These are phyloP conservation scores for Cerastis rubricosa DNA, from an alignment of 2,888 invertebrate genomes.

Conservation along the genomic window DNA sequence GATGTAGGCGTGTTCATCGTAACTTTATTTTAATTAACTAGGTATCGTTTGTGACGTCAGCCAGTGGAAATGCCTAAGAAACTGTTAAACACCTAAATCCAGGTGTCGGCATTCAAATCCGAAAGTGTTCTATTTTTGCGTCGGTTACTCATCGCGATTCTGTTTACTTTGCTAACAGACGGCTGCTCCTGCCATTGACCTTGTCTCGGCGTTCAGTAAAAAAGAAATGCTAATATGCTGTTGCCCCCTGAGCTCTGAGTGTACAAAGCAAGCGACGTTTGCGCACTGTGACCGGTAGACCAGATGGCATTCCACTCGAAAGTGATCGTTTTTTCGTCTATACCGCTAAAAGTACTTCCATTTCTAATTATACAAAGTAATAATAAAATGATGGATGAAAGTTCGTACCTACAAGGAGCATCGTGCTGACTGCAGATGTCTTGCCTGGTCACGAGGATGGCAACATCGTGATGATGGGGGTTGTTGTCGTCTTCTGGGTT, in stretches of 20 bases:
- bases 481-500: conserved; percentile 95
- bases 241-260: conserved; percentile 67
- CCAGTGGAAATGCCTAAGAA: conserved; percentile 61
- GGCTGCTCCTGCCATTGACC: conserved; percentile 88
- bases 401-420: conserved; percentile 89
- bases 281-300: conserved; percentile 33
- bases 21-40: conserved; percentile 37
- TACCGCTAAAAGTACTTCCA: not conserved
- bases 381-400: conserved; percentile 41
- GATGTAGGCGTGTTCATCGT: conserved; percentile 15
- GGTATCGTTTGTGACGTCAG: conserved; percentile 60
- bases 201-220: conserved; percentile 81
- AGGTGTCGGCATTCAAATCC: conserved; percentile 80
- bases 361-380: conserved; percentile 16
- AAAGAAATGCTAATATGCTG: conserved; percentile 75
- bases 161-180: conserved; percentile 86
- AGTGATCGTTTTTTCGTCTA: not conserved
- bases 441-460: conserved; percentile 95
- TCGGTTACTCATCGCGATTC: conserved; percentile 85
- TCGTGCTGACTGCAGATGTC: conserved; percentile 93
- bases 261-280: conserved; percentile 3
- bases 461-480: conserved; percentile 97
- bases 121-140: conserved; percentile 86
- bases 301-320: conserved; percentile 27
- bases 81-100: conserved; percentile 73